Evolutionary conservation across 2,797 vertebrate species (phyloP), one percentile per base, ranked within the genome.

Genomic region (Artibeus lituratus): DNA sequence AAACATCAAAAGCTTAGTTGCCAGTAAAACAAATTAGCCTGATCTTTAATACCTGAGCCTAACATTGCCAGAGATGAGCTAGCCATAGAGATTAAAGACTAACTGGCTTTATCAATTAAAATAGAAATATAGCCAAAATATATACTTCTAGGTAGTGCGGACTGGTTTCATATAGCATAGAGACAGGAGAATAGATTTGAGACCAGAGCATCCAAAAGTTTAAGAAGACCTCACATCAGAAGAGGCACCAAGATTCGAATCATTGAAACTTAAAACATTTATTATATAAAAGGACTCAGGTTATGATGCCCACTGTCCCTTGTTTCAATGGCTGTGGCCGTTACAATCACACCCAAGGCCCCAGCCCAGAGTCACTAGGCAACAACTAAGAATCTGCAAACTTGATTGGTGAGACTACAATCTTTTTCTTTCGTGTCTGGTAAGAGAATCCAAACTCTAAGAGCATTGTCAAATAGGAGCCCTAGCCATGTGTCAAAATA

Each of bases 51-150:
- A 39, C 35, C 19, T 65, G 55, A 82, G 85, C 37, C 55, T 65
- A 44, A 44, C 10, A 82, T 59, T 11, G 21, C 70, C 91, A 39
- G 22, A 77, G 19, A 5, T 72, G 72, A 86, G 12, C 21, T 74
- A 24, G 65, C 59, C 19, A 83, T 53, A 73, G 77, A 89, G 42
- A 85, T 59, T 93, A 84, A 91, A 78, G 22, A 22, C 35, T 59
- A 94, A 39, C 22, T 87, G 35, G 9, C 2, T 87, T 22, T 24
- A 49, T 24, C 87, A 87, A 78, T 86, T 73, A 87, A 93, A 86
- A 57, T 90, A 93, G 83, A 80, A 90, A 47, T 73, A 22, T 95
- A 12, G 37, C 83, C 90, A 92, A 83, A 73, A 74, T 49, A 49
- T 15, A 22, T 37, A n/a, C 47, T 76, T 83, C 67, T n/a, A 35